Percentiles rank a stretch among this genome's conserved stretches.
Conservation (phyloP, 2,888 invertebrate genomes). For the Mystacides longicornis region DNA sequence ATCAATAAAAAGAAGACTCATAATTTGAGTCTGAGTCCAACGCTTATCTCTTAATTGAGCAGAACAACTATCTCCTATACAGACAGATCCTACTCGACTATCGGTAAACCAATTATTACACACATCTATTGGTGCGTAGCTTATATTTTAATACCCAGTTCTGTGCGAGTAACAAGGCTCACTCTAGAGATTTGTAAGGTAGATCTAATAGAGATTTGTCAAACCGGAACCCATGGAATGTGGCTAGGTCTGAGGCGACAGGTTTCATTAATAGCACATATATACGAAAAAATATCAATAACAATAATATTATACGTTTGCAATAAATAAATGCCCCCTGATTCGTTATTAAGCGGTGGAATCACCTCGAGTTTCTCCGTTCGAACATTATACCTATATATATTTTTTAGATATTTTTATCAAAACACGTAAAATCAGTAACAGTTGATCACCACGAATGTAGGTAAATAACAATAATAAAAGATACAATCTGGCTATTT, state of each 20-base stretch:
- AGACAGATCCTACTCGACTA: background rate
- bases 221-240: conserved; percentile 26
- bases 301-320: conserved; percentile 25
- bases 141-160: background rate
- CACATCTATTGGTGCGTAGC: background rate
- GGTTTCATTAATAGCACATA: conserved; percentile 15
- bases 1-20: too few species aligned
- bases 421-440: background rate
- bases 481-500: too few species aligned
- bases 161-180: background rate
- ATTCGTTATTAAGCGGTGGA: background rate
- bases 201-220: conserved; percentile 21
- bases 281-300: conserved; percentile 14
- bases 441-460: background rate
- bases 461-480: too few species aligned
- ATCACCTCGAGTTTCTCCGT: background rate
- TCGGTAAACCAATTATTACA: background rate
- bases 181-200: background rate
- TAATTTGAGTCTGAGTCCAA: too few species aligned
- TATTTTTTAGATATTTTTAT: too few species aligned
- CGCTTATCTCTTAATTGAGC: background rate
- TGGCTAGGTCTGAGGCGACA: conserved; percentile 22
- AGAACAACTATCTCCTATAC: background rate
- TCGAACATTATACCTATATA: too few species aligned
- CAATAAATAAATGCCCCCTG: conserved; percentile 15